Conservation (phyloP, 2,888 invertebrate species). For the Epirrhoe alternata region DNA sequence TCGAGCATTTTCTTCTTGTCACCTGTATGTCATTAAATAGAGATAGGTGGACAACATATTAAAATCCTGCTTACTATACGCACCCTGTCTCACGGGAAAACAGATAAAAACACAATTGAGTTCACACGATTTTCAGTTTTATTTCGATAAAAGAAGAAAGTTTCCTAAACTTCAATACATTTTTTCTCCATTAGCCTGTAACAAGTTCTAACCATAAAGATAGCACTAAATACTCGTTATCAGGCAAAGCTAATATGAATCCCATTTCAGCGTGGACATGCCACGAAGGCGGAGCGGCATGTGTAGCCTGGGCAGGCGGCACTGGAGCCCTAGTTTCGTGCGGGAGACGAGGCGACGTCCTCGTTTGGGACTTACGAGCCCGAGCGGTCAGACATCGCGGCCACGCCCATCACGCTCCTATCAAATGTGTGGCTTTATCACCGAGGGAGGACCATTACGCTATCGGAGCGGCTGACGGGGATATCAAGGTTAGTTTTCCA, state of each 20-base stretch:
- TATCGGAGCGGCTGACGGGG: constrained; percentile 97
- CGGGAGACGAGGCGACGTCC: constrained; percentile 98
- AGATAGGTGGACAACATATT: too few species aligned
- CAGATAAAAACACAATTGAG: too few species aligned
- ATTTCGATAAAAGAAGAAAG: too few species aligned
- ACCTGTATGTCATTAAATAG: too few species aligned
- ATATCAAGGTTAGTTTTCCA: constrained; percentile 89
- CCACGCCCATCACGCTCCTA: constrained; percentile 95
- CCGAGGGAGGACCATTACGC: constrained; percentile 98
- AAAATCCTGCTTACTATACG: too few species aligned
- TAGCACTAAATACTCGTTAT: too few species aligned
- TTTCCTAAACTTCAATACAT: too few species aligned
- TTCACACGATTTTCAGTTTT: too few species aligned
- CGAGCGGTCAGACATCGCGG: constrained; percentile 93
- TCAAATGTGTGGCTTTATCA: constrained; percentile 97
- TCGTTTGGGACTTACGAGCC: constrained; percentile 97
- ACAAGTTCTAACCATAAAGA: neutral
- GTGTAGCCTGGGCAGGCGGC: constrained; percentile 95
- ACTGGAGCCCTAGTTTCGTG: constrained; percentile 97
- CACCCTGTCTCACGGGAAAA: too few species aligned
- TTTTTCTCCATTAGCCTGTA: too few species aligned
- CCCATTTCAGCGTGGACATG: constrained; percentile 93
- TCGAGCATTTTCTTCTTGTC: too few species aligned
- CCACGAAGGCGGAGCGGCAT: constrained; percentile 97
- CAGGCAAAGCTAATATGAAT: neutral